Evolutionary conservation across 2,888 invertebrate genomes (phyloP).

Genomic region (Lycophotia porphyrea): DNA sequence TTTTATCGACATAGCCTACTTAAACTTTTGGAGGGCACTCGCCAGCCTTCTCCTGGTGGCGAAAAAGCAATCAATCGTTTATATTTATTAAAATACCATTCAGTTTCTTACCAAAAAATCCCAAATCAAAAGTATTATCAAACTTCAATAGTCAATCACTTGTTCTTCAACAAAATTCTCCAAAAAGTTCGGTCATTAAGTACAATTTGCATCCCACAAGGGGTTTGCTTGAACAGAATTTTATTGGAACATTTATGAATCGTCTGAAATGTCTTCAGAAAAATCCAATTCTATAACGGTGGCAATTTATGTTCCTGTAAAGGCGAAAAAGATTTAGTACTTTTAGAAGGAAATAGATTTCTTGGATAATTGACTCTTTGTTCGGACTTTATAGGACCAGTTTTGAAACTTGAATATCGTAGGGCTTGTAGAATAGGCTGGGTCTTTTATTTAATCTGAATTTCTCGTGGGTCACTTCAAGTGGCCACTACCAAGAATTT

Average conservation of each 20-base stretch:
- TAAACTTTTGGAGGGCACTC: no score
- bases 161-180: slow-evolving; percentile 8
- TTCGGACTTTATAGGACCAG: slow-evolving; percentile 20
- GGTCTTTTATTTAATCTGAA: not conserved
- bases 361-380: slow-evolving; percentile 40
- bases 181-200: slow-evolving; percentile 31
- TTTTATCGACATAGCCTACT: not conserved
- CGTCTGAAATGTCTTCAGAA: slow-evolving; percentile 32
- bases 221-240: slow-evolving; percentile 41
- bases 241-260: slow-evolving; percentile 39
- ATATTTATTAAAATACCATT: not conserved
- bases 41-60: not conserved
- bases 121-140: not conserved
- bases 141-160: slow-evolving; percentile 19
- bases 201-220: slow-evolving; percentile 42
- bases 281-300: slow-evolving; percentile 45
- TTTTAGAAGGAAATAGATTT: slow-evolving; percentile 36
- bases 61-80: not conserved
- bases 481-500: not conserved
- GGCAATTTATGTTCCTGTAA: slow-evolving; percentile 50
- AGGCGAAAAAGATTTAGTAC: slow-evolving; percentile 43
- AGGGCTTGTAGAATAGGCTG: not conserved
- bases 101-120: no score
- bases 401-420: slow-evolving; percentile 10
- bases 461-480: not conserved